A percentile compares a stretch with the other conserved stretches of the same genome.
These are phyloP conservation scores for Clistopyga incitator DNA, from an alignment of 2,888 invertebrate species.

Conservation along the genomic window DNA sequence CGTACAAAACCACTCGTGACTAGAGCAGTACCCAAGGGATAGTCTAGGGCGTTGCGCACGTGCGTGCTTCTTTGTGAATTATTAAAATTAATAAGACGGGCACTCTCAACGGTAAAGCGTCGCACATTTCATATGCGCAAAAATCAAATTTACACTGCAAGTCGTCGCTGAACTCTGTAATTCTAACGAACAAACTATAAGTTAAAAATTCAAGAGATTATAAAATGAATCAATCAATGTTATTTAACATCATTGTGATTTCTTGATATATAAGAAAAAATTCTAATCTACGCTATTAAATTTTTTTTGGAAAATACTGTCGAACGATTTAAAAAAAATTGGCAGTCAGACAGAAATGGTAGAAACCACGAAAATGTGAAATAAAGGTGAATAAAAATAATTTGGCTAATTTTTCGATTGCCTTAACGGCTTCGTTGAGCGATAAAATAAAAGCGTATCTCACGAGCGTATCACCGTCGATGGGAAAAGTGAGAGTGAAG, in stretches of 20 bases:
- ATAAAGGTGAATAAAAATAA: not conserved
- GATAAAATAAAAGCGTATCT: not conserved
- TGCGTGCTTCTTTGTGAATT: slow-evolving; percentile 82
- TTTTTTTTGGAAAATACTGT: too few species aligned
- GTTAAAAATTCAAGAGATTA: too few species aligned
- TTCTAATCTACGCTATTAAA: too few species aligned
- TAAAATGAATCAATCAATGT: too few species aligned
- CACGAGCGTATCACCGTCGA: not conserved
- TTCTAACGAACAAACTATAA: not conserved
- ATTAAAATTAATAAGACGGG: slow-evolving; percentile 83
- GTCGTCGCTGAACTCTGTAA: not conserved
- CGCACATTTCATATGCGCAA: slow-evolving; percentile 6
- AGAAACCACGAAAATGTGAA: too few species aligned
- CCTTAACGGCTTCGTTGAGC: not conserved
- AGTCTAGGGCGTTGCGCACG: slow-evolving; percentile 77
- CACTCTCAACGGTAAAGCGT: slow-evolving; percentile 58
- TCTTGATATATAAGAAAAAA: too few species aligned
- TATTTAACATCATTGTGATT: too few species aligned
- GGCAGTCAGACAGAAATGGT: too few species aligned
- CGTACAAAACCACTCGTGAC: slow-evolving; percentile 78
- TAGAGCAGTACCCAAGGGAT: slow-evolving; percentile 65
- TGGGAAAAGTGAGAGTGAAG: slow-evolving; percentile 20
- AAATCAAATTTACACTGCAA: not conserved
- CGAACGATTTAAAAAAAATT: too few species aligned
- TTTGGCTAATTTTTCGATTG: not conserved